Percentiles rank a stretch among this genome's conserved stretches.
Conservation (phyloP, 2,797 vertebrate genomes). For the Phrynocephalus guinanensis region DNA sequence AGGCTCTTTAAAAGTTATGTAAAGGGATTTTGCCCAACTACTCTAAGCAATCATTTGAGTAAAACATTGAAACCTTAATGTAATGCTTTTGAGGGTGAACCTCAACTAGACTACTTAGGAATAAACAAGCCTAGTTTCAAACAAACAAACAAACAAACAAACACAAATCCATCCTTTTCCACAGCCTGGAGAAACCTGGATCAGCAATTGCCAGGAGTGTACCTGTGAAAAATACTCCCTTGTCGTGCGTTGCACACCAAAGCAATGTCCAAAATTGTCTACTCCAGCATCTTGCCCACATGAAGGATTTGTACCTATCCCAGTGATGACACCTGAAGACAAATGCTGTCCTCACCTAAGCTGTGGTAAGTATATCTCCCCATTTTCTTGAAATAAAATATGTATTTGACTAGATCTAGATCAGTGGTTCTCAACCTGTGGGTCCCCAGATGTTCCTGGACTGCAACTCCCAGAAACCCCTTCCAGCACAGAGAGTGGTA, state of each 20-base stretch:
- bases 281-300: slow-evolving; percentile 70
- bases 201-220: slow-evolving; percentile 85
- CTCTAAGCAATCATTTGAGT: neutral
- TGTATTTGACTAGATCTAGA: neutral
- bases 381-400: neutral
- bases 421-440: too few relatives aligned
- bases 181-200: slow-evolving; percentile 80
- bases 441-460: too few relatives aligned
- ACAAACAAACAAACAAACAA: too few relatives aligned
- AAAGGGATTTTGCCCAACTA: too few relatives aligned
- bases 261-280: slow-evolving; percentile 71
- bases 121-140: neutral
- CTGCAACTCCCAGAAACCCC: too few relatives aligned
- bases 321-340: slow-evolving; percentile 72
- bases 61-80: neutral
- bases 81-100: neutral
- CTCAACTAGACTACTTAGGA: slow-evolving; percentile 5
- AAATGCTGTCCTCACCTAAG: slow-evolving; percentile 81
- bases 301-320: slow-evolving; percentile 80
- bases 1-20: too few relatives aligned
- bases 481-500: too few relatives aligned
- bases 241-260: slow-evolving; percentile 78
- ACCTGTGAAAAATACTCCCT: slow-evolving; percentile 78
- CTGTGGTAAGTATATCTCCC: slow-evolving; percentile 83
- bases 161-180: neutral